phyloP scores from a whole-genome alignment of 2,113 vertebrate species.

The Nothobranchius kuhntae region DNA sequence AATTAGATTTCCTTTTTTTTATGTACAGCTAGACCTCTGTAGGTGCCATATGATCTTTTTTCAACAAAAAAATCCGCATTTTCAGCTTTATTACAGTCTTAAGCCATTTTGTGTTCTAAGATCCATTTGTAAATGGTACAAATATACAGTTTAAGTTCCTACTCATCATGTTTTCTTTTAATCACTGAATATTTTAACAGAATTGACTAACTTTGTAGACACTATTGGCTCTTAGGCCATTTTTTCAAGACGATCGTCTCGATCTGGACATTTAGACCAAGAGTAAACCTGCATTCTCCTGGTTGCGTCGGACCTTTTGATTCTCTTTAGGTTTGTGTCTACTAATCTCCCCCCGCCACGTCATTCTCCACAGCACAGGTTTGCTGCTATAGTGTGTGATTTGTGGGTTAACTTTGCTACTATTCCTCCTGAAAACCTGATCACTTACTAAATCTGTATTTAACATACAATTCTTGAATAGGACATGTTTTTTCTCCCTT shows the following conservation, averaged over 20 bases:
- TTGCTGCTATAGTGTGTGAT: constrained; percentile 71
- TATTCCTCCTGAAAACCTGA: constrained; percentile 26
- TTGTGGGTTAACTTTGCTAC: constrained; percentile 36
- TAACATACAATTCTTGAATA: constrained; percentile 58
- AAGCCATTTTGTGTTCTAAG: constrained; percentile 53
- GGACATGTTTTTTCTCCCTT: constrained; percentile 40
- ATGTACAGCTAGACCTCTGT: constrained; percentile 38
- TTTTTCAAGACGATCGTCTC: constrained; percentile 23
- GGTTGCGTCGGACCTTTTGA: constrained; percentile 49
- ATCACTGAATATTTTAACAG: constrained; percentile 56
- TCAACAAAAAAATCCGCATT: constrained; percentile 9
- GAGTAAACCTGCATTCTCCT: constrained; percentile 72
- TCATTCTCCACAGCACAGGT: constrained; percentile 65
- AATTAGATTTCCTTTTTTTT: constrained; percentile 10
- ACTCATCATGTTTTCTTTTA: constrained; percentile 17
- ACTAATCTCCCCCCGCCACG: constrained; percentile 17
- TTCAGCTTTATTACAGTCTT: constrained; percentile 59
- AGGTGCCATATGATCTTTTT: constrained; percentile 61
- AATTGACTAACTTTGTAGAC: constrained; percentile 24
- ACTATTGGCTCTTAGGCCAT: constrained; percentile 24
- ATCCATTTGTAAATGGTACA: constrained; percentile 54
- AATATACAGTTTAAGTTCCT: constrained; percentile 37
- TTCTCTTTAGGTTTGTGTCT: constrained; percentile 34
- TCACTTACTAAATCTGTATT: constrained; percentile 59
- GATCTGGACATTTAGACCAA: constrained; percentile 52